Conservation (phyloP, 2,113 vertebrate genomes). For the Lophochroa leadbeateri region DNA sequence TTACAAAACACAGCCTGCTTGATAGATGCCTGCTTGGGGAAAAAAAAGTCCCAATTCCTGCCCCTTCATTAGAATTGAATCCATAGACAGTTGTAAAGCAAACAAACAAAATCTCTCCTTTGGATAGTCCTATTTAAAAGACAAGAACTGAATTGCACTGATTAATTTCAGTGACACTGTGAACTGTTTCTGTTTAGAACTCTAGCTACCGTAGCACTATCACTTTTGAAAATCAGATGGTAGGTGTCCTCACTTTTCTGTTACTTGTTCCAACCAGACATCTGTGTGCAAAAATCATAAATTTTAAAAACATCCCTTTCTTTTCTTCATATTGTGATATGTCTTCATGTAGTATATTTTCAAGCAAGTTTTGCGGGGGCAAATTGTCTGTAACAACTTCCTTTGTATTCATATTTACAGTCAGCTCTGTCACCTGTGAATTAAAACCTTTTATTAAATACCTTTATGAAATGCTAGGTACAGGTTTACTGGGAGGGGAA, state of each 20-base stretch:
- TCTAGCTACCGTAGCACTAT: not conserved
- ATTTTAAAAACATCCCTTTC: not conserved
- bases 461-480: not conserved
- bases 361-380: not conserved
- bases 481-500: not conserved
- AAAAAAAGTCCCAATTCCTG: not conserved
- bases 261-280: not conserved
- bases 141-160: not conserved
- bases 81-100: not conserved
- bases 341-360: not conserved
- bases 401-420: not conserved
- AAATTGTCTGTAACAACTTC: not conserved
- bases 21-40: not conserved
- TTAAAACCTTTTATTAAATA: conserved; percentile 6
- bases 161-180: not conserved
- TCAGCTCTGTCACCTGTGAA: not conserved
- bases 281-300: not conserved
- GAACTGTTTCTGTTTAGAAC: not conserved
- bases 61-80: not conserved
- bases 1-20: not conserved
- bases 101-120: not conserved
- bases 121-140: not conserved
- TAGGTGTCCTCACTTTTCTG: not conserved
- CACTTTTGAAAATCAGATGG: not conserved
- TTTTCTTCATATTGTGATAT: not conserved